phyloP scores from a whole-genome alignment of 2,797 vertebrate genomes.

The Sebastes itinus region DNA sequence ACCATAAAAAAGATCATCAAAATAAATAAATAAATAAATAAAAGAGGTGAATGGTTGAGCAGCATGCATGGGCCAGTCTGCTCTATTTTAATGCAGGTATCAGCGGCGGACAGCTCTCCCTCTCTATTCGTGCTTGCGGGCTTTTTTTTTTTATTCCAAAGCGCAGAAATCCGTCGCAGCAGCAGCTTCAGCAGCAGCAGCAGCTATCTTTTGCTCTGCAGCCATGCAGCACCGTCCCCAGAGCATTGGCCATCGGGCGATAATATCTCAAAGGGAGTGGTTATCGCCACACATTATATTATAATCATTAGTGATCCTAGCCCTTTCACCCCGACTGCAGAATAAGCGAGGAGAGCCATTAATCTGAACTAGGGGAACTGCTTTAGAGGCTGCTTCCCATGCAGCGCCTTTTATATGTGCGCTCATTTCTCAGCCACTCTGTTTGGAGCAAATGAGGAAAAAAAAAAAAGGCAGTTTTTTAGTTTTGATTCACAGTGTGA shows the following conservation, averaged over 20 bases:
- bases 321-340: slow-evolving; percentile 85
- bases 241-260: slow-evolving; percentile 81
- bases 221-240: slow-evolving; percentile 77
- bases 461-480: neutral
- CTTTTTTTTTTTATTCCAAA: slow-evolving; percentile 33
- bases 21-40: neutral
- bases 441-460: neutral
- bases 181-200: slow-evolving; percentile 40
- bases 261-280: slow-evolving; percentile 86
- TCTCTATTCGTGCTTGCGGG: slow-evolving; percentile 58
- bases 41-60: neutral
- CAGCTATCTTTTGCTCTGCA: slow-evolving; percentile 78
- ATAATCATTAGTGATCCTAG: slow-evolving; percentile 87
- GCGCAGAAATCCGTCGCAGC: slow-evolving; percentile 68
- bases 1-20: neutral
- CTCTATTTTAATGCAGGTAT: slow-evolving; percentile 70
- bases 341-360: slow-evolving; percentile 81
- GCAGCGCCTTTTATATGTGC: slow-evolving; percentile 33
- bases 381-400: slow-evolving; percentile 53
- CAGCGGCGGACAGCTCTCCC: slow-evolving; percentile 63
- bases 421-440: slow-evolving; percentile 52
- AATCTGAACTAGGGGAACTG: slow-evolving; percentile 80
- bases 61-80: neutral
- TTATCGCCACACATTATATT: slow-evolving; percentile 87
- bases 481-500: neutral